phyloP scores from a whole-genome alignment of 2,888 invertebrate genomes.

The Torymus aiolomorphi region DNA sequence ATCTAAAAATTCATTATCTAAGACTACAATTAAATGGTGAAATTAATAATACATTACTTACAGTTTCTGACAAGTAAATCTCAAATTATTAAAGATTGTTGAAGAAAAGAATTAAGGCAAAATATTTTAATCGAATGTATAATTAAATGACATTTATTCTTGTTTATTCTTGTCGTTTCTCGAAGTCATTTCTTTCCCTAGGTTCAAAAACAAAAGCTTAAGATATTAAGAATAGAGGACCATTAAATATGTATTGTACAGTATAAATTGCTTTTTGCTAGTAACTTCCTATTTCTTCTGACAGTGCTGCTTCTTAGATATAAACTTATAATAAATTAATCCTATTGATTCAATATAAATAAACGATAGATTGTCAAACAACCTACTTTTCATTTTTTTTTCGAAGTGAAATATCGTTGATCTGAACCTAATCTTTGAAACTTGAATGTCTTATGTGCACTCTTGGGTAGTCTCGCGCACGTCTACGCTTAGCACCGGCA shows the following conservation, averaged over 20 bases:
- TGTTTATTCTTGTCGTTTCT: slow-evolving; percentile 58
- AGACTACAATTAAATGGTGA: background rate
- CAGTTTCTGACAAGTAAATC: slow-evolving; percentile 38
- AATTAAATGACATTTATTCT: slow-evolving; percentile 60
- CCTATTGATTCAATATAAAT: slow-evolving; percentile 53
- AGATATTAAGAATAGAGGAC: slow-evolving; percentile 59
- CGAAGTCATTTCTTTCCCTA: slow-evolving; percentile 57
- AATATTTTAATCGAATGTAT: slow-evolving; percentile 53
- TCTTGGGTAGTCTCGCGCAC: no score
- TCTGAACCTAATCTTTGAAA: slow-evolving; percentile 58
- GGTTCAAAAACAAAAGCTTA: slow-evolving; percentile 56
- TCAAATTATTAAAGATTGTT: slow-evolving; percentile 30
- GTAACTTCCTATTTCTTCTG: slow-evolving; percentile 55
- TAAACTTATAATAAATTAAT: slow-evolving; percentile 59
- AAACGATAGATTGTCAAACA: slow-evolving; percentile 55
- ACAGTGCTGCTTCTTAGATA: slow-evolving; percentile 56
- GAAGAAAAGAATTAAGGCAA: slow-evolving; percentile 52
- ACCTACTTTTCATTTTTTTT: slow-evolving; percentile 54
- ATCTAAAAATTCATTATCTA: background rate
- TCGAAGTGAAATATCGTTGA: slow-evolving; percentile 55
- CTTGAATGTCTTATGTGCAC: slow-evolving; percentile 54
- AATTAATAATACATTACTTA: slow-evolving; percentile 25
- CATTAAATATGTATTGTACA: slow-evolving; percentile 59
- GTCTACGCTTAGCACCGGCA: no score
- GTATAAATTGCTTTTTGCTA: slow-evolving; percentile 58